Conservation (phyloP, 2,888 invertebrate species). For the Thymelicus lineola region DNA sequence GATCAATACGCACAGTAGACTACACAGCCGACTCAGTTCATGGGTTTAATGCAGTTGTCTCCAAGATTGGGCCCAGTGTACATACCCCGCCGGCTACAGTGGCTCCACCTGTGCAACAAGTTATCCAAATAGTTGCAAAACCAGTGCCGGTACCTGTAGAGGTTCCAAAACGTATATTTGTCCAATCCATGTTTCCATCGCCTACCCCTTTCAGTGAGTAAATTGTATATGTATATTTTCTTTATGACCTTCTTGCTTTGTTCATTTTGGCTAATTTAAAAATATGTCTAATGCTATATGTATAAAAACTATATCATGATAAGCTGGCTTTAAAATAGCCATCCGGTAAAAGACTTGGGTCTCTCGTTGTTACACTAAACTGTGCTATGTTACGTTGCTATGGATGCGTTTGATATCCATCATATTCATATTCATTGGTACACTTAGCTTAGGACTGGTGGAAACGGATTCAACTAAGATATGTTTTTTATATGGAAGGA, state of each 20-base stretch:
- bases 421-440: no score
- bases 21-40: conserved; percentile 86
- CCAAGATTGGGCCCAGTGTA: conserved; percentile 79
- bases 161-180: conserved; percentile 54
- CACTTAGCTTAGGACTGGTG: no score
- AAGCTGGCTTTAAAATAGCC: no score
- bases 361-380: no score
- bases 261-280: not conserved
- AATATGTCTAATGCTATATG: no score
- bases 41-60: conserved; percentile 85
- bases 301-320: no score
- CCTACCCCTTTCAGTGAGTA: conserved; percentile 58
- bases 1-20: conserved; percentile 81
- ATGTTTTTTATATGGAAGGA: no score
- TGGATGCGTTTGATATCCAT: no score
- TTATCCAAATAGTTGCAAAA: conserved; percentile 60
- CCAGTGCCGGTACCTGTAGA: conserved; percentile 72
- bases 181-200: conserved; percentile 54
- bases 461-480: no score
- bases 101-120: conserved; percentile 50
- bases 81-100: conserved; percentile 62
- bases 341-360: no score
- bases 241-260: not conserved
- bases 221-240: not conserved
- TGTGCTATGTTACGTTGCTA: no score